Base-by-base conservation (phyloP, 1,140 invertebrate species). In the Pteromalus puparum region DNA sequence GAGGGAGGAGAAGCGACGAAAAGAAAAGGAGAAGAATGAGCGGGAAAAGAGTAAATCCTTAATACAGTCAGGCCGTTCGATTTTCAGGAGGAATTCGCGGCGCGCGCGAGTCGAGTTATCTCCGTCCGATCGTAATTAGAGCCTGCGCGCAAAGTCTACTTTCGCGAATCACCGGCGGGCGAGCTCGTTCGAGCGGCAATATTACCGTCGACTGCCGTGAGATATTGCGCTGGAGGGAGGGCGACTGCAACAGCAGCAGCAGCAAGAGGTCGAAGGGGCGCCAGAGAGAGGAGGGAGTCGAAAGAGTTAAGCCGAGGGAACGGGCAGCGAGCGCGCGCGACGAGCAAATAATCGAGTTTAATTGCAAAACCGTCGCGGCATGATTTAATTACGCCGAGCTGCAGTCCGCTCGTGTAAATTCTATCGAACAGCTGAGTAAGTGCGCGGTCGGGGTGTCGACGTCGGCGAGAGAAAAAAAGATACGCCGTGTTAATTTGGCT, bases 271-370 rank as follows among this genome's bases (percentile, higher is more conserved):
- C 74, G 86, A 89, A 79, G 86, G 87, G 26, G 85, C 87, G 87
- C 77, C 83, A 86, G 86, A 78, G 68, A 76, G 85, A 34, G 61
- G 82, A 73, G 85, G 26, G 28, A 38, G 34, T 88, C 86, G 90
- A 92, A 93, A 92, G 92, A 93, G 92, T 93, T 92, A 90, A 91
- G 92, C 90, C 89, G 61, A 86, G 83, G 70, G 68, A 38, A 70
- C 67, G 89, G 88, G 88, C 85, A 89, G 87, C 87, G 48, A 12
- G 42, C 88, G 89, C 88, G 89, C 46, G 90, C 91, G 91, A 92
- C 92, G 91, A 92, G 92, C 92, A 92, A 93, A 93, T 93, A 93
- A 93, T 93, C 92, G 92, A 93, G 92, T 93, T 93, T 93, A 93
- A 93, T 93, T 93, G 92, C 92, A 92, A 93, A 93, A 93, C 91